Evolutionary conservation across 2,888 invertebrate genomes (phyloP), one percentile per base, ranked within the genome.

Genomic region (Heliconius ethilla): DNA sequence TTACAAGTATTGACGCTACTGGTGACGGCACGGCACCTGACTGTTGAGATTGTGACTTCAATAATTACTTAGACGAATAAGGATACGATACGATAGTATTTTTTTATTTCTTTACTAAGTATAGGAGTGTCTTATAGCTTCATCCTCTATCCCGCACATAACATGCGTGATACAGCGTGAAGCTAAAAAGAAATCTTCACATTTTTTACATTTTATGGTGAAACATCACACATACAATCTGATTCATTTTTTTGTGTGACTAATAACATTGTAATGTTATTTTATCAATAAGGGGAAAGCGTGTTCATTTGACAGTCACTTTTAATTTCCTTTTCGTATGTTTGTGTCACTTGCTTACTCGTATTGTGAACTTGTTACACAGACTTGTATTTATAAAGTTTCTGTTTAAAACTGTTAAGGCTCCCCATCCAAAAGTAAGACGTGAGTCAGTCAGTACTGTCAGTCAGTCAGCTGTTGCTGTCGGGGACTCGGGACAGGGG

Each of bases 241-340:
- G 67, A 69, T 69, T 69, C 25, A 69, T 40, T 69, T 33, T 67
- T 37, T 40, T 25, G 37, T 69, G 37, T 69, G 67, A 69, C 67
- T 69, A 69, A 69, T n/a, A 37, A 37, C 37, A 25, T 67, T 15
- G 25, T 25, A 40, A 67, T 33, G 37, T 40, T 22, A 51, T 2
- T 15, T 66, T 67, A 67, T 18, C 13, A 37, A 37, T 37, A 37
- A n/a, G 66, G 67, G 37, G 22, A 10, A 37, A 37, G n/a, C 67
- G n/a, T 33, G 22, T 5, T 40, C 5, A 25, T 40, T 11, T 69
- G 7, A 40, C 13, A 13, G 66, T 37, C 10, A 67, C 25, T 69
- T 69, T 69, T 69, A 67, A 69, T 40, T n/a, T 37, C 25, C 25
- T 25, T 40, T 40, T 40, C 40, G 2, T 33, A 33, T 33, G 1